These are phyloP conservation scores for Battus philenor DNA, from an alignment of 1,140 invertebrate species.

Conservation along the genomic window DNA sequence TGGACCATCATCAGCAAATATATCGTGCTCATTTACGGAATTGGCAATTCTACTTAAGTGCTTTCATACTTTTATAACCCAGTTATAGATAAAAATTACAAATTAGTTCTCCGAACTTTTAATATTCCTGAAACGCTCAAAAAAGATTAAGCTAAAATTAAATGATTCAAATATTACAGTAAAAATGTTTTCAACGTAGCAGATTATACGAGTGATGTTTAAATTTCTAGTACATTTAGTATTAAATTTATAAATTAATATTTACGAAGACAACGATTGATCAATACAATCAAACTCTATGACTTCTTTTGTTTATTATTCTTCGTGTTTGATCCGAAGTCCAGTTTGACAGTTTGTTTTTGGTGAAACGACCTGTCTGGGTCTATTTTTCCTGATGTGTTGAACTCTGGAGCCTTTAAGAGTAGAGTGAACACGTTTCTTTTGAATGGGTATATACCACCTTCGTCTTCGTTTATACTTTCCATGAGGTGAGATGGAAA, in stretches of 20 bases:
- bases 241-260: not conserved
- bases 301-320: too few species aligned
- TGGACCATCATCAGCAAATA: conserved; percentile 46
- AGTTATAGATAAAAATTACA: conserved; percentile 49
- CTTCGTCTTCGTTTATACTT: too few species aligned
- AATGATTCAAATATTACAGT: not conserved
- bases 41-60: conserved; percentile 52
- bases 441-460: too few species aligned
- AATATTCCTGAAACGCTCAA: not conserved
- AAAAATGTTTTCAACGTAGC: not conserved
- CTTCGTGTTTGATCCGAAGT: too few species aligned
- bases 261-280: not conserved
- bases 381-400: too few species aligned
- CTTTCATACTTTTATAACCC: conserved; percentile 51
- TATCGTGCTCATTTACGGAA: conserved; percentile 36
- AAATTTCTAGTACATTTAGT: not conserved
- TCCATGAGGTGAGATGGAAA: too few species aligned
- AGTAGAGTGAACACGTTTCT: too few species aligned
- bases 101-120: not conserved
- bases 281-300: too few species aligned
- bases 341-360: too few species aligned
- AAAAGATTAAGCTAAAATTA: not conserved
- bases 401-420: too few species aligned
- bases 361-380: too few species aligned
- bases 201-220: not conserved